Conservation (phyloP, 2,113 vertebrate genomes). For the mouse (Mus musculus) region GRCm39 chr2:79415001-79415500, state of each 20-base stretch:
- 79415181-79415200: neutral
- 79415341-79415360: slow-evolving; percentile 8
- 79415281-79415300: neutral
- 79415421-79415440: slow-evolving; percentile 63
- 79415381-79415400: slow-evolving; percentile 55
- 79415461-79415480: slow-evolving; percentile 67
- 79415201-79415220: neutral
- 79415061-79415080: neutral
- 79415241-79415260: neutral
- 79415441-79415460: slow-evolving; percentile 74
- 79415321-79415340: neutral
- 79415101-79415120: neutral
- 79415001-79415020: neutral
- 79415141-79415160: neutral
- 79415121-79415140: neutral
- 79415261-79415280: slow-evolving; percentile 32
- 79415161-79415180: slow-evolving; percentile 19
- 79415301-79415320: neutral
- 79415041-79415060: neutral
- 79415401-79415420: slow-evolving; percentile 67
- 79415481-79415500: slow-evolving; percentile 75
- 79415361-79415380: slow-evolving; percentile 1
- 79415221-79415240: neutral
- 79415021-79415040: neutral
- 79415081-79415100: neutral